Conservation (phyloP, 2,797 vertebrate genomes). For the Mus spretus region DNA sequence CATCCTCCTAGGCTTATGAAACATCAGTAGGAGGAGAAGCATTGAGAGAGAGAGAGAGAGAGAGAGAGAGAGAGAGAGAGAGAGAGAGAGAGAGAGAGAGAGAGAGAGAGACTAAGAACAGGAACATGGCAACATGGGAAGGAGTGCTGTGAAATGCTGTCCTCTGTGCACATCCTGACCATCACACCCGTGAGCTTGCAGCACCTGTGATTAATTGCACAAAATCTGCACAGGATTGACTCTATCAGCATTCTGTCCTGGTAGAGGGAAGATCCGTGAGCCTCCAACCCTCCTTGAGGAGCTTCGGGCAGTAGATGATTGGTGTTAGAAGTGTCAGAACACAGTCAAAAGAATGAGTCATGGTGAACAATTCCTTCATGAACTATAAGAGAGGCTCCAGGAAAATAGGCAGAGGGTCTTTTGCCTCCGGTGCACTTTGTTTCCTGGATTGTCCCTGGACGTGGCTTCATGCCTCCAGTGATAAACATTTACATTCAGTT, state of each 20-base stretch:
- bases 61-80: too few species aligned
- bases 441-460: neutral
- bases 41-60: too few species aligned
- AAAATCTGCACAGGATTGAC: neutral
- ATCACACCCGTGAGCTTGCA: neutral
- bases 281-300: neutral
- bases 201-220: neutral
- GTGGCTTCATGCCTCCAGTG: neutral
- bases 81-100: too few species aligned
- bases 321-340: neutral
- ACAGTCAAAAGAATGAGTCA: neutral
- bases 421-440: neutral
- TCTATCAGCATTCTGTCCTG: neutral
- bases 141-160: neutral
- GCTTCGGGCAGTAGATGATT: neutral
- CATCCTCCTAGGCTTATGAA: neutral
- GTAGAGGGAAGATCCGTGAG: neutral
- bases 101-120: too few species aligned
- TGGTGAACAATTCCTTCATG: neutral
- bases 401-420: neutral
- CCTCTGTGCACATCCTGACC: too few species aligned
- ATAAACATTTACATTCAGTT: neutral
- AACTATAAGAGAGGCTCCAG: neutral
- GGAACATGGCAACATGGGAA: neutral
- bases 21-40: neutral